Base-by-base conservation (phyloP, 2,888 invertebrate species). In the Mesorhabditis belari region DNA sequence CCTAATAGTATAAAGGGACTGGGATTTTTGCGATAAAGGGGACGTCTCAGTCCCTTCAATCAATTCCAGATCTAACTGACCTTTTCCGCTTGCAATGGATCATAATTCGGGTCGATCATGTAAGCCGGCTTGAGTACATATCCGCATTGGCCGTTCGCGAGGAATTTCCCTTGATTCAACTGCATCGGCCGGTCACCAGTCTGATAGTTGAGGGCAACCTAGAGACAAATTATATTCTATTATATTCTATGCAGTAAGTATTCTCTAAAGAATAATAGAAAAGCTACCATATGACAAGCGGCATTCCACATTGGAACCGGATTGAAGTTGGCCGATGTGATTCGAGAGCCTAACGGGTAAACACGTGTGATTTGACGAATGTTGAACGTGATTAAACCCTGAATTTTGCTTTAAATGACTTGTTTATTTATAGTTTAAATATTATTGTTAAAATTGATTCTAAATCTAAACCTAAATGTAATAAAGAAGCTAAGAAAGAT, bases 241-340 rank as follows among this genome's bases (percentile, higher is more conserved):
- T 12, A 9, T 19, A 56, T 44, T 23, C 23, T 21, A 35, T 35
- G 6, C 17, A 35, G 6, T 6, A 35, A 35, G 17, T 12, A 17
- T 12, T 12, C 6, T 12, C 35, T 35, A 12, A 35, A 35, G 35
- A 35, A 12, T 6, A 35, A 35, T 6, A 12, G 6, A 35, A 35
- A 35, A 24, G 50, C n/a, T 26, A 65, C 90, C 92, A 98, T 91
- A 83, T 98, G 98, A 54, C 90, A 91, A 1, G 94, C 96, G 12
- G 88, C 87, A 82, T 92, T 93, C 96, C 96, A 98, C 84, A 94
- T 89, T 2, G 90, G 88, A 5, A 91, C 86, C 0, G 98, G 96
- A 84, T 90, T 90, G 82, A 93, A 98, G 84, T 98, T 98, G 0
- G 94, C 93, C 0, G 96, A 96, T 80, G 96, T 95, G 59, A 96